A percentile compares a stretch with the other conserved stretches of the same genome.
Evolutionary conservation across 2,113 vertebrate species (phyloP).

Genomic region (Psammodynastes pulverulentus): DNA sequence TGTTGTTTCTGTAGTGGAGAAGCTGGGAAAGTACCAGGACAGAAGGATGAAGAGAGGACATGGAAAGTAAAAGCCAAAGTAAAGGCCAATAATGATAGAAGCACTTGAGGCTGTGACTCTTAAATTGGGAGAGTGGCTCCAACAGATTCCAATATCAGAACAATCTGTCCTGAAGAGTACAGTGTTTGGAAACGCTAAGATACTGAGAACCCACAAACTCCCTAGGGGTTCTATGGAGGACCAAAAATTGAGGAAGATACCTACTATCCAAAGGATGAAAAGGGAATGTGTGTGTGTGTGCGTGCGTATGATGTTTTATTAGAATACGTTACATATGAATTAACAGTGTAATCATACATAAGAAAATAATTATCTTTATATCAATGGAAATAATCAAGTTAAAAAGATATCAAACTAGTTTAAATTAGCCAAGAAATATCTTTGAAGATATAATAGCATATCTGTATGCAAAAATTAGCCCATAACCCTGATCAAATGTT

Average conservation of each 20-base stretch:
- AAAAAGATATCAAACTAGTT: background rate
- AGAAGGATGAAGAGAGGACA: background rate
- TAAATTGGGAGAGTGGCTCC: background rate
- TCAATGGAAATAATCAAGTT: background rate
- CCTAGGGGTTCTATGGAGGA: no score
- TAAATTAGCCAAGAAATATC: background rate
- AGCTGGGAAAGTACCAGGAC: background rate
- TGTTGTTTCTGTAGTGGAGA: background rate
- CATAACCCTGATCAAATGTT: background rate
- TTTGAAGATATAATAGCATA: background rate
- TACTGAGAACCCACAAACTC: background rate
- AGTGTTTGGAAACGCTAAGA: background rate
- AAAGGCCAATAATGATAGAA: background rate
- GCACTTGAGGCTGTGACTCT: background rate
- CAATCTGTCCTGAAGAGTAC: background rate
- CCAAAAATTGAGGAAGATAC: background rate
- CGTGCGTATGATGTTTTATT: background rate
- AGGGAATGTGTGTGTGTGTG: background rate
- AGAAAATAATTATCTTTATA: background rate
- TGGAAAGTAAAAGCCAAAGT: background rate
- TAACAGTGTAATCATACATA: background rate
- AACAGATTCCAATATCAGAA: background rate
- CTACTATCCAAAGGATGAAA: background rate
- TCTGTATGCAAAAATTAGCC: background rate
- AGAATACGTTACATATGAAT: background rate